Conservation (phyloP, 1,140 invertebrate species). For the Lethrus apterus region DNA sequence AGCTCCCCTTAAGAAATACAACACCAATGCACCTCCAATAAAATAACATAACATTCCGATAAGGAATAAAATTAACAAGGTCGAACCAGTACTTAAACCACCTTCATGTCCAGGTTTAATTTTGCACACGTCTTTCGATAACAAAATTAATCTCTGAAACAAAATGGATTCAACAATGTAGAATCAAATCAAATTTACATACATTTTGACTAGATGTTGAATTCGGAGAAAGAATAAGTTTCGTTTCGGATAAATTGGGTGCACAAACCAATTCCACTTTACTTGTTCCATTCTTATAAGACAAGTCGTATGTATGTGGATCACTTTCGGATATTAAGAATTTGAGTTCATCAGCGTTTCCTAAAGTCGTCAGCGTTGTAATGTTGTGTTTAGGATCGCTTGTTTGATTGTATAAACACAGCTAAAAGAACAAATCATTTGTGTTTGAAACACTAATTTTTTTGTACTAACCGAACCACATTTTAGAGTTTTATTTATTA, state of each 20-base stretch:
- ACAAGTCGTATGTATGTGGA: too few relatives aligned
- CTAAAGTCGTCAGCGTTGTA: conserved; percentile 6
- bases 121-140: conserved; percentile 21
- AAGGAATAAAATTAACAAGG: conserved; percentile 31
- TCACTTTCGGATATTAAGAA: too few relatives aligned
- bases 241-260: too few relatives aligned
- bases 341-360: conserved; percentile 2
- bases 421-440: background rate
- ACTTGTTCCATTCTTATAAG: too few relatives aligned
- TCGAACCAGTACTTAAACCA: conserved; percentile 30
- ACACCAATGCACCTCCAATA: conserved; percentile 43
- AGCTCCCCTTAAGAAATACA: conserved; percentile 51
- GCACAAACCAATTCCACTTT: too few relatives aligned
- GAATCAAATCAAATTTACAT: too few relatives aligned
- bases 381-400: too few relatives aligned
- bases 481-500: background rate
- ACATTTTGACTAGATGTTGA: too few relatives aligned
- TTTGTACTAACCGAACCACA: background rate
- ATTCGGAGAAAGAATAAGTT: too few relatives aligned
- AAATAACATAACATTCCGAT: conserved; percentile 28
- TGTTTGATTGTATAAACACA: conserved; percentile 10
- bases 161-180: too few relatives aligned
- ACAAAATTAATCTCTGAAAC: conserved; percentile 24
- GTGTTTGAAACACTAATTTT: too few relatives aligned
- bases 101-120: conserved; percentile 14